A percentile compares a stretch with the other conserved stretches of the same genome.
Evolutionary conservation across 2,888 invertebrate species (phyloP).

Genomic region (Campopleginae sp.): DNA sequence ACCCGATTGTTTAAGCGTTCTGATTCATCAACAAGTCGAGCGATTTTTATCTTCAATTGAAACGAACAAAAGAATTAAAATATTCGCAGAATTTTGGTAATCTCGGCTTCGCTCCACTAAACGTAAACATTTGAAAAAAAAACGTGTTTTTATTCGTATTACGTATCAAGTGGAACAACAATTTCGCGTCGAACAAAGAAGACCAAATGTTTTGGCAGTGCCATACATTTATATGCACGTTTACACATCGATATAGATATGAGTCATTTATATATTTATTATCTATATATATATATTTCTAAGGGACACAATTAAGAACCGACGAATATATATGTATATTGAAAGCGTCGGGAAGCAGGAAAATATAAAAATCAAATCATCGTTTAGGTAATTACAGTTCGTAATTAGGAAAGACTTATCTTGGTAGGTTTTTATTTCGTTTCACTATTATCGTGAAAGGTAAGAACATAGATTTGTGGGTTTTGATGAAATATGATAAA

Average conservation of each 20-base stretch:
- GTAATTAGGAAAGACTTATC: not conserved
- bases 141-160: not conserved
- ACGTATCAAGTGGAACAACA: not conserved
- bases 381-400: not conserved
- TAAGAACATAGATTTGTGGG: not conserved
- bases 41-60: not conserved
- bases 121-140: not conserved
- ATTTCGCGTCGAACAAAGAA: not conserved
- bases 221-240: not conserved
- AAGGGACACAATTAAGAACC: not conserved
- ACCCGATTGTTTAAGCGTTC: not conserved
- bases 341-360: not conserved
- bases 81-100: not conserved
- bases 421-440: not conserved
- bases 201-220: slow-evolving; percentile 3
- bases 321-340: too few species aligned
- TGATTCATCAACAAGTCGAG: not conserved
- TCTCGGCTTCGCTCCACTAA: not conserved
- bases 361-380: not conserved
- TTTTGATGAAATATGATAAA: not conserved
- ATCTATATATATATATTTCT: not conserved
- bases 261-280: not conserved
- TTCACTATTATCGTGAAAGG: not conserved
- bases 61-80: not conserved
- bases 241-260: not conserved